Evolutionary conservation across 1,140 invertebrate species (phyloP).

Genomic region (Theocolax elegans): DNA sequence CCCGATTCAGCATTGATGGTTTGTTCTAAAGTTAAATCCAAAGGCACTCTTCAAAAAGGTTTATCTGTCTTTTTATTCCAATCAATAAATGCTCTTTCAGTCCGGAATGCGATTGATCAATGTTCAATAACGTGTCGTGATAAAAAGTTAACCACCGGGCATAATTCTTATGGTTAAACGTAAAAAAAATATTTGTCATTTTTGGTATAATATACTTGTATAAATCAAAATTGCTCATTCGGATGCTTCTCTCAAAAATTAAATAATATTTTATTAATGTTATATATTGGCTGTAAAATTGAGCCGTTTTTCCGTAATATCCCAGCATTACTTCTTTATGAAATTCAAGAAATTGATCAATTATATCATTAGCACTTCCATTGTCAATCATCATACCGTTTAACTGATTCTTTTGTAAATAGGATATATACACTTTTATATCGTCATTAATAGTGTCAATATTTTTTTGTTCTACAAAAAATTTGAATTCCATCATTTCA

Average conservation of each 20-base stretch:
- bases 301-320: slow-evolving; percentile 55
- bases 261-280: slow-evolving; percentile 51
- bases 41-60: slow-evolving; percentile 44
- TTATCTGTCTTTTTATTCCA: slow-evolving; percentile 48
- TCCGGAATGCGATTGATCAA: slow-evolving; percentile 49
- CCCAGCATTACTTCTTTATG: slow-evolving; percentile 44
- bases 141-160: slow-evolving; percentile 46
- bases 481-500: slow-evolving; percentile 20
- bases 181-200: slow-evolving; percentile 56
- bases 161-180: slow-evolving; percentile 56
- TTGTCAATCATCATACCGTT: not conserved
- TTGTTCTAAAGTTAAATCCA: slow-evolving; percentile 51
- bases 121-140: slow-evolving; percentile 39
- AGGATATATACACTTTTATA: slow-evolving; percentile 9
- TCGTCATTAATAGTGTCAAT: slow-evolving; percentile 16
- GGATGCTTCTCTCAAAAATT: slow-evolving; percentile 41
- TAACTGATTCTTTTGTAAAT: not conserved
- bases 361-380: slow-evolving; percentile 32
- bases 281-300: slow-evolving; percentile 52
- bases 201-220: slow-evolving; percentile 48
- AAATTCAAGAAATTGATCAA: slow-evolving; percentile 47
- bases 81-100: slow-evolving; percentile 44
- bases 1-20: slow-evolving; percentile 51
- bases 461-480: slow-evolving; percentile 29
- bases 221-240: slow-evolving; percentile 42